phyloP scores from a whole-genome alignment of 1,140 invertebrate genomes.

The Pollicipes pollicipes region DNA sequence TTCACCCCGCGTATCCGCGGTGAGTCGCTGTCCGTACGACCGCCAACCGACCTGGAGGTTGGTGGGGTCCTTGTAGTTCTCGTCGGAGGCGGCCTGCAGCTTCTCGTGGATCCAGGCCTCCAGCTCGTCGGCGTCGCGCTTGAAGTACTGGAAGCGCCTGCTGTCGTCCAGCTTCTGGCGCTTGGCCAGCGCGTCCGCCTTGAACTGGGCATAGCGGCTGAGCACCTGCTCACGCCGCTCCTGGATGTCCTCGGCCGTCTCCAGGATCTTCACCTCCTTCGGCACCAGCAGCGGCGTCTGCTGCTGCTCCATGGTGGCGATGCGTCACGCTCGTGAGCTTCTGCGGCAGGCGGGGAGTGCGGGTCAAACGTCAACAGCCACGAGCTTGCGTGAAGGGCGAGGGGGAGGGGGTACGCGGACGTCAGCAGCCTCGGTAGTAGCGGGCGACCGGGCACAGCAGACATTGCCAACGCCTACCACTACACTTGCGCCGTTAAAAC shows the following conservation, averaged over 20 bases:
- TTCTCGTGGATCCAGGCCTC: constrained; percentile 99
- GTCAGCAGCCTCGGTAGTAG: no score
- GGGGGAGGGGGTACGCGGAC: no score
- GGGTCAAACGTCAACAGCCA: no score
- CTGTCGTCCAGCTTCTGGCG: constrained; percentile 93
- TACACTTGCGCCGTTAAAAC: no score
- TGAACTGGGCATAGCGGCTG: constrained; percentile 80
- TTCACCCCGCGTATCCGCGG: no score
- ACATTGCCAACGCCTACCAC: no score
- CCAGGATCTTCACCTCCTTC: constrained; percentile 93
- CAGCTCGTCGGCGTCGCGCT: constrained; percentile 95
- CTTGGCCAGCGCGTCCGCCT: constrained; percentile 78
- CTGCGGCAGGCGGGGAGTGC: no score
- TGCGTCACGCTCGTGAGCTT: no score
- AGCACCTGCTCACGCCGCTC: constrained; percentile 78
- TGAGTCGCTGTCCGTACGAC: no score
- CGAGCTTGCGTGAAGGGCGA: no score
- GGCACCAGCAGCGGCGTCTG: constrained; percentile 22
- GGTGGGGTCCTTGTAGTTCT: constrained; percentile 96
- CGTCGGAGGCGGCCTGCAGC: constrained; percentile 91
- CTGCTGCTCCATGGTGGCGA: no score
- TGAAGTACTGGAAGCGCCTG: constrained; percentile 93
- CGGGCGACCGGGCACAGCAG: no score
- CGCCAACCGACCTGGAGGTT: constrained; percentile 82
- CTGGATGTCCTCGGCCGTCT: constrained; percentile 97